These are phyloP conservation scores for Pristiophorus japonicus DNA, from an alignment of 2,113 vertebrate genomes.

Conservation along the genomic window DNA sequence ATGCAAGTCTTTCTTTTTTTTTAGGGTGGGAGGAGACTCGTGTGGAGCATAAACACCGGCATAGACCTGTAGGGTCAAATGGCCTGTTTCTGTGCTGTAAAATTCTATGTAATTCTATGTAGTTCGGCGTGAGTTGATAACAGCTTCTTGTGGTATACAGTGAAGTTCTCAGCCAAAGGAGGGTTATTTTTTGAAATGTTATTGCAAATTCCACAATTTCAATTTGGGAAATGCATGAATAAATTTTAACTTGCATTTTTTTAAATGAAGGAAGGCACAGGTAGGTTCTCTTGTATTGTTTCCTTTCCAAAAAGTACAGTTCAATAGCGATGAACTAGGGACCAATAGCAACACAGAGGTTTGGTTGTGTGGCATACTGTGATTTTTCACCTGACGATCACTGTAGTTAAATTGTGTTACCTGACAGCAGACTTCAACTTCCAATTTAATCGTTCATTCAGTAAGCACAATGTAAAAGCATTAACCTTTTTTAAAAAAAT, in stretches of 20 bases:
- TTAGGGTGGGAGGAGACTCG: no score
- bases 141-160: not conserved
- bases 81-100: not conserved
- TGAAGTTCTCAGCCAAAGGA: not conserved
- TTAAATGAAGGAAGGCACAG: not conserved
- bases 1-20: no score
- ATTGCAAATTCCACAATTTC: not conserved
- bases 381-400: no score
- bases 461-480: not conserved
- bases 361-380: not conserved
- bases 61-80: not conserved
- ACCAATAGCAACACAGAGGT: not conserved
- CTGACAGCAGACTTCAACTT: not conserved
- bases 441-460: not conserved
- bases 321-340: not conserved
- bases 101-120: not conserved
- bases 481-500: not conserved
- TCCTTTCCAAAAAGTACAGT: not conserved
- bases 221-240: not conserved
- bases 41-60: no score
- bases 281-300: not conserved
- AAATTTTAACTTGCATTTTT: not conserved
- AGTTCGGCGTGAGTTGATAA: not conserved
- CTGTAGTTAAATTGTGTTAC: not conserved
- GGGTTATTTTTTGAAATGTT: not conserved